These are phyloP conservation scores for Drosophila mercatorum DNA, from an alignment of 2,888 invertebrate species.

Conservation along the genomic window DNA sequence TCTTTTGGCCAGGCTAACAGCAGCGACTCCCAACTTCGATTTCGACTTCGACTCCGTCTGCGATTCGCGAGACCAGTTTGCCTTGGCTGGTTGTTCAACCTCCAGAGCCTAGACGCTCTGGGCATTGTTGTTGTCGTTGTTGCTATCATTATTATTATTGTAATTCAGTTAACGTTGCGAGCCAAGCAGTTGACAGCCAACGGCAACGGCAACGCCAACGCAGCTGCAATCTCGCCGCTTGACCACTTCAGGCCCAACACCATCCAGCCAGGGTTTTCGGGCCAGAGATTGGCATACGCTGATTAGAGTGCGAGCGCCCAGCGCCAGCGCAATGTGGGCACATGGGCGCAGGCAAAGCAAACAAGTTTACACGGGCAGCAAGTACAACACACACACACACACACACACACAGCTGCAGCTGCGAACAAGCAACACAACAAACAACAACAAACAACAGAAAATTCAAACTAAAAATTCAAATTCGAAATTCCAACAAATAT, in stretches of 20 bases:
- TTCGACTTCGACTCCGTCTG: neutral
- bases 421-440: constrained; percentile 42
- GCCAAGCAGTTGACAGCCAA: constrained; percentile 23
- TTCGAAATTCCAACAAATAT: constrained; percentile 69
- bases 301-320: constrained; percentile 66
- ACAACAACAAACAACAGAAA: constrained; percentile 6
- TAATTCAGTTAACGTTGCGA: constrained; percentile 69
- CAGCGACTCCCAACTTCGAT: constrained; percentile 10
- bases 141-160: constrained; percentile 45
- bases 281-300: constrained; percentile 73
- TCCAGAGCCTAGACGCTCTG: constrained; percentile 49
- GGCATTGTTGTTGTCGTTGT: constrained; percentile 24
- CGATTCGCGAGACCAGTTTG: constrained; percentile 73
- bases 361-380: constrained; percentile 56
- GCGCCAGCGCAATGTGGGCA: constrained; percentile 55
- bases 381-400: constrained; percentile 41
- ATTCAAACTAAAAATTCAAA: constrained; percentile 70
- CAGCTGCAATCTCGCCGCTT: constrained; percentile 38
- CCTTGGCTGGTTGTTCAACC: constrained; percentile 81
- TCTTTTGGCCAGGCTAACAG: constrained; percentile 23
- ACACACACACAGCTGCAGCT: constrained; percentile 34
- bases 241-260: constrained; percentile 22
- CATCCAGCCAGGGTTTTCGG: constrained; percentile 22
- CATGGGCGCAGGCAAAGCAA: constrained; percentile 38
- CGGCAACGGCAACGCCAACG: constrained; percentile 62